phyloP scores from a whole-genome alignment of 2,888 invertebrate genomes.

The Stomorhina lunata region DNA sequence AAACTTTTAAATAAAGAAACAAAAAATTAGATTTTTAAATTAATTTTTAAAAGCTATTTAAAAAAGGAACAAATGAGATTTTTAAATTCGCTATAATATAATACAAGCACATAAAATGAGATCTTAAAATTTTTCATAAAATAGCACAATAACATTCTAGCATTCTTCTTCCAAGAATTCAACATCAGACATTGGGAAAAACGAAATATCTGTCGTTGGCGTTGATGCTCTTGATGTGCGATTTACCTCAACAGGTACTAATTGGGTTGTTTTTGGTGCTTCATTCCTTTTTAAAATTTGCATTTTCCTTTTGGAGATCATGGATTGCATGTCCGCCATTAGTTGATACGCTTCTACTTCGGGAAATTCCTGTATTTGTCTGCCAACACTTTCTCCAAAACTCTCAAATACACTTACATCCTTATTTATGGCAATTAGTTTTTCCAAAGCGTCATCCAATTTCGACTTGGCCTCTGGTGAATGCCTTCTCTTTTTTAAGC shows the following conservation, averaged over 20 bases:
- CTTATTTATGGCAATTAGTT: slow-evolving; percentile 12
- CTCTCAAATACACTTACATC: not conserved
- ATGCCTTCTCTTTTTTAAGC: not conserved
- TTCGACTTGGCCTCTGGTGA: not conserved
- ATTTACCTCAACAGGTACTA: not conserved
- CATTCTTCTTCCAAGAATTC: too few species aligned
- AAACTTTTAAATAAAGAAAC: too few species aligned
- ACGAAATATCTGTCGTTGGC: not conserved
- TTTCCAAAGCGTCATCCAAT: not conserved
- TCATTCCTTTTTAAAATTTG: not conserved
- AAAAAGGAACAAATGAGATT: not conserved
- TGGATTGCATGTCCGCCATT: slow-evolving; percentile 10
- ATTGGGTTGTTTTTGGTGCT: not conserved
- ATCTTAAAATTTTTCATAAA: not conserved
- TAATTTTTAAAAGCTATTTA: not conserved
- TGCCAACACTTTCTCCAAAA: slow-evolving; percentile 22
- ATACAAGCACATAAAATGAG: not conserved
- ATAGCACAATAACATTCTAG: too few species aligned
- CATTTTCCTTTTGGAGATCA: slow-evolving; percentile 4
- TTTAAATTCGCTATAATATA: not conserved
- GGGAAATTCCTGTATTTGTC: slow-evolving; percentile 12
- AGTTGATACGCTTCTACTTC: slow-evolving; percentile 13
- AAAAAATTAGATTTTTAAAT: too few species aligned
- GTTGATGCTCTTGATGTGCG: not conserved
- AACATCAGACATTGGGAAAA: not conserved